Evolutionary conservation across 2,113 vertebrate species (phyloP), one percentile per base, ranked within the genome.

Genomic region (Ia io): DNA sequence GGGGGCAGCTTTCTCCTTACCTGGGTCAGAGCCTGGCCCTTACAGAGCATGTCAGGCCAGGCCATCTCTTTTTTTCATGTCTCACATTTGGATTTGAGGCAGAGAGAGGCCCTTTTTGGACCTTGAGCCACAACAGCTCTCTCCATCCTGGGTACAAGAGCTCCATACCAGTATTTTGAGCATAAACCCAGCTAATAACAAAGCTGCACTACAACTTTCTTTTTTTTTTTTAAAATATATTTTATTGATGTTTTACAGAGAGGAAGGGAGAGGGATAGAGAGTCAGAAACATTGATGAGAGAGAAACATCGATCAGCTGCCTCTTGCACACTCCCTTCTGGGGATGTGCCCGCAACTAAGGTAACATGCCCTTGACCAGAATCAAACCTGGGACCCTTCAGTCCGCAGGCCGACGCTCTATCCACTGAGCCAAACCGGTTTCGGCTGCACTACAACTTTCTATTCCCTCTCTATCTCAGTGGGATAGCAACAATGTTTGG

Each of bases 401-500:
- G n/a, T n/a, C n/a, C n/a, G n/a, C n/a, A n/a, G n/a, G n/a, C n/a
- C n/a, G n/a, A n/a, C n/a, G n/a, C n/a, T n/a, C n/a, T n/a, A n/a
- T n/a, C n/a, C n/a, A n/a, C n/a, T n/a, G n/a, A n/a, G n/a, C n/a
- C n/a, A n/a, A n/a, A n/a, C n/a, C n/a, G n/a, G n/a, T n/a, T n/a
- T n/a, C n/a, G n/a, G 63, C 74, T 74, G 83, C 88, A 12, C 32
- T 89, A 14, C 1, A 47, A 71, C 92, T 90, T 94, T 35, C 63
- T 79, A 86, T 93, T n/a, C 28, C 89, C 42, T 90, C 51, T 70
- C 49, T 93, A 91, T 91, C 76, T 93, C 96, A 61, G 84, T 90
- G 84, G 87, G 90, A 91, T 93, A 96, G 74, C 70, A 63, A 80
- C 11, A 84, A 35, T 97, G 65, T 94, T 97, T 80, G 91, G 84